Percentiles rank a stretch among this genome's conserved stretches.
These are phyloP conservation scores for Rhinopithecus roxellana DNA, from an alignment of 2,113 vertebrate genomes.

Conservation along the genomic window DNA sequence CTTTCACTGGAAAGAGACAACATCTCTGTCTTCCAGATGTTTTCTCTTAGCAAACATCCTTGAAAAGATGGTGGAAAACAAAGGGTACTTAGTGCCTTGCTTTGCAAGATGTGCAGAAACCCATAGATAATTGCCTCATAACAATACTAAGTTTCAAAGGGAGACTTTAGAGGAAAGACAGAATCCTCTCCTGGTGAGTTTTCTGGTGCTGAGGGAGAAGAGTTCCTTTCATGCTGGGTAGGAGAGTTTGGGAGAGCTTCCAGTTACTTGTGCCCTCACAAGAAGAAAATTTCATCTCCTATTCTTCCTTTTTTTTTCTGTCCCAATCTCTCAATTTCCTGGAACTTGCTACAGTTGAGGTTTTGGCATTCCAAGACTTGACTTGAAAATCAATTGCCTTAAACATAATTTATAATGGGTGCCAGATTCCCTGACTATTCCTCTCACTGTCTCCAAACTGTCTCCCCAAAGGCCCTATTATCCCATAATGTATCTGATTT, in stretches of 20 bases:
- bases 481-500: conserved; percentile 41
- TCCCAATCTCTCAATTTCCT: neutral
- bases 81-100: neutral
- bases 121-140: neutral
- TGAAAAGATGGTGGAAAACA: neutral
- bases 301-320: neutral
- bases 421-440: neutral
- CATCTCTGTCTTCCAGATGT: neutral
- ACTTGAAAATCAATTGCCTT: conserved; percentile 53
- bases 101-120: neutral
- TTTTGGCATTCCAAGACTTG: neutral
- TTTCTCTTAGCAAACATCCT: neutral
- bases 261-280: neutral
- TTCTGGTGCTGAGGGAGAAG: neutral
- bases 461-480: conserved; percentile 45
- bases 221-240: neutral
- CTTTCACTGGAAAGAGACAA: neutral
- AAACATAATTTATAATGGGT: conserved; percentile 46
- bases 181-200: neutral
- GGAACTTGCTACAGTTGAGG: neutral
- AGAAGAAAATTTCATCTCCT: neutral
- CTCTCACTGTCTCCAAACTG: neutral
- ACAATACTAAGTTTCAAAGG: neutral
- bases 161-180: neutral
- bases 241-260: neutral